phyloP scores from a whole-genome alignment of 2,797 vertebrate species.

The Jordanella pulchra region DNA sequence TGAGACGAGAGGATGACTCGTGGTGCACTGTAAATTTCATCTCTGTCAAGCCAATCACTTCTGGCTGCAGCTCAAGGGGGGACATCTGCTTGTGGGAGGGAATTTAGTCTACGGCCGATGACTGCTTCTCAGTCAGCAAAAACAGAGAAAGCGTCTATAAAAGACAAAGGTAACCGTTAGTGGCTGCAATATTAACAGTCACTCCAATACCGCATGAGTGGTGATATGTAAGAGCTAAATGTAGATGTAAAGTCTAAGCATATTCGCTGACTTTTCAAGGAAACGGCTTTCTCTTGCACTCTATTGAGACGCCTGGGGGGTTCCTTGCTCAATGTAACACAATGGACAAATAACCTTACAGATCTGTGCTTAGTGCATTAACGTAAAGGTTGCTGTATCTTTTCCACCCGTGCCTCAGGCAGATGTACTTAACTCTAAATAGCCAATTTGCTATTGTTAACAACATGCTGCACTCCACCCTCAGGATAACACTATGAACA shows the following conservation, averaged over 20 bases:
- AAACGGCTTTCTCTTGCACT: slow-evolving; percentile 8
- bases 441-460: slow-evolving; percentile 58
- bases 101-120: slow-evolving; percentile 25
- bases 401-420: slow-evolving; percentile 35
- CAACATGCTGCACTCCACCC: slow-evolving; percentile 48
- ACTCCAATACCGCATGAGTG: neutral
- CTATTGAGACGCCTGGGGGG: slow-evolving; percentile 3
- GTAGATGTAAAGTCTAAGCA: slow-evolving; percentile 1
- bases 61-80: slow-evolving; percentile 54
- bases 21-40: slow-evolving; percentile 67
- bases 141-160: slow-evolving; percentile 22
- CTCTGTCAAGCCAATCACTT: slow-evolving; percentile 62
- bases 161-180: slow-evolving; percentile 39
- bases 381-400: slow-evolving; percentile 32
- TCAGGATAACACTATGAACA: slow-evolving; percentile 46
- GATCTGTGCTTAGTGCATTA: slow-evolving; percentile 5
- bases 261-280: slow-evolving; percentile 7
- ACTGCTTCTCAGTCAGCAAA: slow-evolving; percentile 10
- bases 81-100: slow-evolving; percentile 64
- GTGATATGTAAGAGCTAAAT: neutral
- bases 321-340: slow-evolving; percentile 13
- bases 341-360: slow-evolving; percentile 2
- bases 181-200: slow-evolving; percentile 29
- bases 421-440: slow-evolving; percentile 59
- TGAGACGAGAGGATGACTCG: slow-evolving; percentile 61